phyloP scores from a whole-genome alignment of 2,113 vertebrate species.

The Colaptes auratus region DNA sequence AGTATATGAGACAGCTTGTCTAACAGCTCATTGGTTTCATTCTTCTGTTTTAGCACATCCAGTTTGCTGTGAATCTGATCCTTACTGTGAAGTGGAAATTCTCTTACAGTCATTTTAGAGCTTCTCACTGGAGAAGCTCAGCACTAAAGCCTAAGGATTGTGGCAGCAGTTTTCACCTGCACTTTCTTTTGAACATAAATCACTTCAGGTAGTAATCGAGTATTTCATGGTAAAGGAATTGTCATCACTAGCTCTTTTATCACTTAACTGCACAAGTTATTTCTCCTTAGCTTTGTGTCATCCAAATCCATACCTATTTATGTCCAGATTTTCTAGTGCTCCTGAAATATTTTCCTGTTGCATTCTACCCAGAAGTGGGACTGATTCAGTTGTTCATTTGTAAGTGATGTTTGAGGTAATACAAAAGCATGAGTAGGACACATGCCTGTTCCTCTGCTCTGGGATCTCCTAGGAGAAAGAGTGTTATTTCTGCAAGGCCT shows the following conservation, averaged over 20 bases:
- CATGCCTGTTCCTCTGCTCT: background rate
- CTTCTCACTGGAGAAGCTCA: background rate
- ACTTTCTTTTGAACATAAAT: background rate
- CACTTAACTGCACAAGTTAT: background rate
- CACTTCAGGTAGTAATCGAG: background rate
- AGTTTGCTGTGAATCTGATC: background rate
- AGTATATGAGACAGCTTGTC: background rate
- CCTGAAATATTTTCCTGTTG: background rate
- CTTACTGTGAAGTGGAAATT: background rate
- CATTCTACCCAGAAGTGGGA: background rate
- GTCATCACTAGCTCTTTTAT: background rate
- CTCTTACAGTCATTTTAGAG: background rate
- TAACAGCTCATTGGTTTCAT: background rate
- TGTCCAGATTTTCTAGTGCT: background rate
- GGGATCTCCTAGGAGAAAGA: background rate
- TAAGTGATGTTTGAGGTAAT: background rate
- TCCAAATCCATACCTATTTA: background rate
- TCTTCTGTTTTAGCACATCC: background rate
- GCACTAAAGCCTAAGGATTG: background rate
- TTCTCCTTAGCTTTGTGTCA: background rate
- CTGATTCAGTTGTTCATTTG: background rate
- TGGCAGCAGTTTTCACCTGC: background rate
- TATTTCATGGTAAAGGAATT: background rate
- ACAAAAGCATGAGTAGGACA: background rate
- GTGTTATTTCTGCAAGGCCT: background rate